Conservation (phyloP, 2,888 invertebrate genomes). For the Ichneumon xanthorius region DNA sequence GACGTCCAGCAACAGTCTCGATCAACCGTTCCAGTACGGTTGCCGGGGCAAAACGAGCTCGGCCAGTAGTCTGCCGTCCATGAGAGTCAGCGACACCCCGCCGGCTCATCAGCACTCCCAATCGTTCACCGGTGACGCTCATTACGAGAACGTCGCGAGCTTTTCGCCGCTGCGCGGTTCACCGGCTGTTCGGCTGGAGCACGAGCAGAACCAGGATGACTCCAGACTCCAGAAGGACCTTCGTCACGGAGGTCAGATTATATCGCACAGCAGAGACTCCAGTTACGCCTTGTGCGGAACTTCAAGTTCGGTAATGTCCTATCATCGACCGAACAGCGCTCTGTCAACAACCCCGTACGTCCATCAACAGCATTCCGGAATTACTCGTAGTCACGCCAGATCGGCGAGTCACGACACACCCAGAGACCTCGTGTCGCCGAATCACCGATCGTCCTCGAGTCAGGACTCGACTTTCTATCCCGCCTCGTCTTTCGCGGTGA, state of each 20-base stretch:
- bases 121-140: slow-evolving; percentile 82
- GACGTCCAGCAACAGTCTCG: slow-evolving; percentile 68
- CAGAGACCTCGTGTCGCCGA: slow-evolving; percentile 75
- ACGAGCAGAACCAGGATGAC: slow-evolving; percentile 63
- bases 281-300: slow-evolving; percentile 76
- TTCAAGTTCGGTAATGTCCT: slow-evolving; percentile 72
- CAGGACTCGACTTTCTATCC: slow-evolving; percentile 74
- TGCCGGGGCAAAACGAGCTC: slow-evolving; percentile 80
- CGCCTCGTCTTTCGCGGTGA: slow-evolving; percentile 65
- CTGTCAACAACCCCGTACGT: slow-evolving; percentile 69
- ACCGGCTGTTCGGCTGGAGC: slow-evolving; percentile 73
- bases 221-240: slow-evolving; percentile 62
- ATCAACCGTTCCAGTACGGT: slow-evolving; percentile 76
- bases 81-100: slow-evolving; percentile 81
- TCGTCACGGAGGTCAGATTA: slow-evolving; percentile 61
- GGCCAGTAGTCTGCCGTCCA: slow-evolving; percentile 82
- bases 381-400: slow-evolving; percentile 74
- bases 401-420: slow-evolving; percentile 78
- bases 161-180: slow-evolving; percentile 78
- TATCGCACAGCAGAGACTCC: slow-evolving; percentile 78
- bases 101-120: slow-evolving; percentile 81
- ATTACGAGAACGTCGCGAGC: slow-evolving; percentile 81
- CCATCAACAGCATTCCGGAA: slow-evolving; percentile 43
- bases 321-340: slow-evolving; percentile 76
- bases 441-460: slow-evolving; percentile 77